phyloP scores from a whole-genome alignment of 2,797 vertebrate genomes.

The Prunella strophiata region DNA sequence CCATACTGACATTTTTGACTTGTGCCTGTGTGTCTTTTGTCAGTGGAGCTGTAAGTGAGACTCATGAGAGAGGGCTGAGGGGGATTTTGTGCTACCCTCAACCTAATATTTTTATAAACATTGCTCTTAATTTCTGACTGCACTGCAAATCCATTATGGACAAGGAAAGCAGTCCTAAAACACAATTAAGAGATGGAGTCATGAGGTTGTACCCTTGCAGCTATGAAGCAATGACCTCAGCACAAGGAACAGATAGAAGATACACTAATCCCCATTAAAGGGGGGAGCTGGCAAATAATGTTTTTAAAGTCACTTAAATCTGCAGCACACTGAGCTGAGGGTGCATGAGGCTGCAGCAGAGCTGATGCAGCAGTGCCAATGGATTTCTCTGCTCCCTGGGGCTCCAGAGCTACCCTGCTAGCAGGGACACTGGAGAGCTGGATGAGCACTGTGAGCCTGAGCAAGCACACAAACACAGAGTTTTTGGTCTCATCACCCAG shows the following conservation, averaged over 20 bases:
- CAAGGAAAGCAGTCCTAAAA: background rate
- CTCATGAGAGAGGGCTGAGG: background rate
- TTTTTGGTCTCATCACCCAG: background rate
- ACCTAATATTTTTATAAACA: background rate
- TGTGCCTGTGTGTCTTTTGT: background rate
- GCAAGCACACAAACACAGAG: background rate
- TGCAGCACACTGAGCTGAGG: background rate
- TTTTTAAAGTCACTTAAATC: background rate
- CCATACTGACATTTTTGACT: background rate
- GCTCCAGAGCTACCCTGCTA: background rate
- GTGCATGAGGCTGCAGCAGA: background rate
- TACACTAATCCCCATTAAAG: background rate
- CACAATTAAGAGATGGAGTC: conserved; percentile 19
- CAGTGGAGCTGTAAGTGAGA: background rate
- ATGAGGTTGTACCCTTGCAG: background rate
- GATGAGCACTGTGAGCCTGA: background rate
- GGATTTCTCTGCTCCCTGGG: background rate
- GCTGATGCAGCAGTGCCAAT: background rate
- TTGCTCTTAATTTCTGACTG: background rate
- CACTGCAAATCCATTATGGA: background rate
- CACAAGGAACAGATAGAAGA: background rate
- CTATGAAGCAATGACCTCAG: conserved; percentile 34
- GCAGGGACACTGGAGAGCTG: background rate
- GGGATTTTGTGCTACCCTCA: background rate
- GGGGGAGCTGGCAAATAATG: conserved; percentile 24